Evolutionary conservation across 1,140 invertebrate genomes (phyloP).

Genomic region (Spodoptera frugiperda): DNA sequence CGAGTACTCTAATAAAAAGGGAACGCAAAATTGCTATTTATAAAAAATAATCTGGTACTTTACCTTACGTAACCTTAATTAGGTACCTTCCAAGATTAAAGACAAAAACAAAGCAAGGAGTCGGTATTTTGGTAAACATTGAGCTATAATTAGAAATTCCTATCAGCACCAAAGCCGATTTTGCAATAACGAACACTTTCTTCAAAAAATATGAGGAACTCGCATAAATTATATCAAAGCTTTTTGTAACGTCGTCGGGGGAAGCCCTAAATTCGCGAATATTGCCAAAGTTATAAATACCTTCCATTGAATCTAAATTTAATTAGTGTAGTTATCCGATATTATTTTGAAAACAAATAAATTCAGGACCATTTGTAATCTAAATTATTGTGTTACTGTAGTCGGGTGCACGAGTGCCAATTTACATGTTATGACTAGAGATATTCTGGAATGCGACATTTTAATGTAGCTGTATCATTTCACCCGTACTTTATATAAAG

Average conservation of each 20-base stretch:
- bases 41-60: no score
- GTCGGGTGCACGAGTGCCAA: conserved; percentile 30
- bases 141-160: neutral
- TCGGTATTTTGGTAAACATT: no score
- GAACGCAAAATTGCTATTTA: no score
- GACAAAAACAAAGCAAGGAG: no score
- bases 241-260: neutral
- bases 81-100: no score
- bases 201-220: neutral
- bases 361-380: conserved; percentile 11
- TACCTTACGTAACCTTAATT: no score
- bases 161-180: neutral
- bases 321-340: conserved; percentile 6
- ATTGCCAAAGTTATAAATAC: conserved; percentile 13
- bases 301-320: conserved; percentile 18
- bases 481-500: conserved; percentile 12
- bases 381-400: conserved; percentile 14
- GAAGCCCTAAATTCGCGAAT: neutral
- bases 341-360: conserved; percentile 19
- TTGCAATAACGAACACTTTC: neutral
- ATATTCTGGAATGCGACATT: conserved; percentile 10
- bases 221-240: conserved; percentile 17
- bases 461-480: conserved; percentile 22
- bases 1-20: no score
- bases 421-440: conserved; percentile 22